phyloP scores from a whole-genome alignment of 2,888 invertebrate species.

The Syrista parreyssii region DNA sequence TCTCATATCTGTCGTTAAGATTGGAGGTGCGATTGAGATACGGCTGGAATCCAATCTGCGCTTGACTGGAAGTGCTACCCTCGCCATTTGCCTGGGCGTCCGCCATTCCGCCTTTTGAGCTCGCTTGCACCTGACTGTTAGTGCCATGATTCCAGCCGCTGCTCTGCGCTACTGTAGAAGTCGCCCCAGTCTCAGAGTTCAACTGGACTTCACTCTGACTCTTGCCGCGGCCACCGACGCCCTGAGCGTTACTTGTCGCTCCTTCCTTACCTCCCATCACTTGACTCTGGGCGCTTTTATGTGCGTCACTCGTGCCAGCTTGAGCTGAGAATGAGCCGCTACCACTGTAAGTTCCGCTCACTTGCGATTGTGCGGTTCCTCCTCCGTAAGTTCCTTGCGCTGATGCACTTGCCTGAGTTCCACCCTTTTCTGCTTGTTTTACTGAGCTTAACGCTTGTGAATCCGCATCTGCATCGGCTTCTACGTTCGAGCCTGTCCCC shows the following conservation, averaged over 20 bases:
- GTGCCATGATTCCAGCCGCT: slow-evolving; percentile 82
- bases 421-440: slow-evolving; percentile 68
- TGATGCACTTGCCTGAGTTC: slow-evolving; percentile 80
- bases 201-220: slow-evolving; percentile 83
- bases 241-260: slow-evolving; percentile 81
- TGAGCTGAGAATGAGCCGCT: slow-evolving; percentile 85
- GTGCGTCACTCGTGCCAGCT: slow-evolving; percentile 81
- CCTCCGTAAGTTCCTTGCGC: slow-evolving; percentile 82
- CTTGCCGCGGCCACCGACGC: slow-evolving; percentile 78
- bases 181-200: slow-evolving; percentile 80
- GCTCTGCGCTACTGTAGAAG: slow-evolving; percentile 81
- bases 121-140: slow-evolving; percentile 83
- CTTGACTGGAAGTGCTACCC: slow-evolving; percentile 87
- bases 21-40: slow-evolving; percentile 69
- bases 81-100: slow-evolving; percentile 88
- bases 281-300: slow-evolving; percentile 77
- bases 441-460: slow-evolving; percentile 80
- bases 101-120: slow-evolving; percentile 84
- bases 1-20: slow-evolving; percentile 67
- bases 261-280: slow-evolving; percentile 80
- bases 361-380: slow-evolving; percentile 84
- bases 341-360: slow-evolving; percentile 82
- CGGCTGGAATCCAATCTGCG: slow-evolving; percentile 88
- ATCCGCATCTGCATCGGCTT: slow-evolving; percentile 73
- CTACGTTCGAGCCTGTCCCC: not conserved